These are phyloP conservation scores for Halictus quadricinctus DNA, from an alignment of 2,888 invertebrate species.

Conservation along the genomic window DNA sequence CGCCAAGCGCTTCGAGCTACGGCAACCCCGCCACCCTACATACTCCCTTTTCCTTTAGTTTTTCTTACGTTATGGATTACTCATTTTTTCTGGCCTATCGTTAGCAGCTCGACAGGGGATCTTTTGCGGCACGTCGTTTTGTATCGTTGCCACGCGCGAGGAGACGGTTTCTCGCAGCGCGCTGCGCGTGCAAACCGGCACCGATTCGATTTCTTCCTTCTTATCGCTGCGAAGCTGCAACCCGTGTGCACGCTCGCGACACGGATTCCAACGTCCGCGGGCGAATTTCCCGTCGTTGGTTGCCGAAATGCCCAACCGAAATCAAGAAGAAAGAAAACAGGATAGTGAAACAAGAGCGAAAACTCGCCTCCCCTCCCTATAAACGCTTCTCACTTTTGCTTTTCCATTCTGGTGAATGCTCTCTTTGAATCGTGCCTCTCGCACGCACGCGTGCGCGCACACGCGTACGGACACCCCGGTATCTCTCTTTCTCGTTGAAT, in stretches of 20 bases:
- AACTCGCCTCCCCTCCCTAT: background rate
- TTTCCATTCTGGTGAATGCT: background rate
- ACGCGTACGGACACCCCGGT: background rate
- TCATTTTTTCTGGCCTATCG: slow-evolving; percentile 13
- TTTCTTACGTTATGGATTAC: slow-evolving; percentile 9
- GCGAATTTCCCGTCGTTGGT: background rate
- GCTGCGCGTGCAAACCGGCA: background rate
- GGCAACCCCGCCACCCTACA: slow-evolving; percentile 73
- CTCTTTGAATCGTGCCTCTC: background rate
- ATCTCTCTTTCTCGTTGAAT: background rate
- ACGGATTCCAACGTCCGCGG: background rate
- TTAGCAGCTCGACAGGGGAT: slow-evolving; percentile 5
- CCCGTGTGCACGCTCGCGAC: slow-evolving; percentile 7
- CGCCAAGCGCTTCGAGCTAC: slow-evolving; percentile 54
- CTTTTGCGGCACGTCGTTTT: background rate
- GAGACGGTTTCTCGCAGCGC: slow-evolving; percentile 3
- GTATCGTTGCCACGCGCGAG: background rate
- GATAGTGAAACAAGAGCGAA: slow-evolving; percentile 23
- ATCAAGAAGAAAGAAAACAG: slow-evolving; percentile 21
- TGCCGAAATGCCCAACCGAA: background rate
- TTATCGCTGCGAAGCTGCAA: background rate
- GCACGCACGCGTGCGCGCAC: background rate
- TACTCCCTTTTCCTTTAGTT: slow-evolving; percentile 14
- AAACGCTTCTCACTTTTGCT: background rate
- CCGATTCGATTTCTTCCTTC: slow-evolving; percentile 7